phyloP scores from a whole-genome alignment of 2,888 invertebrate genomes.

The Leptinotarsa rubiginosa region DNA sequence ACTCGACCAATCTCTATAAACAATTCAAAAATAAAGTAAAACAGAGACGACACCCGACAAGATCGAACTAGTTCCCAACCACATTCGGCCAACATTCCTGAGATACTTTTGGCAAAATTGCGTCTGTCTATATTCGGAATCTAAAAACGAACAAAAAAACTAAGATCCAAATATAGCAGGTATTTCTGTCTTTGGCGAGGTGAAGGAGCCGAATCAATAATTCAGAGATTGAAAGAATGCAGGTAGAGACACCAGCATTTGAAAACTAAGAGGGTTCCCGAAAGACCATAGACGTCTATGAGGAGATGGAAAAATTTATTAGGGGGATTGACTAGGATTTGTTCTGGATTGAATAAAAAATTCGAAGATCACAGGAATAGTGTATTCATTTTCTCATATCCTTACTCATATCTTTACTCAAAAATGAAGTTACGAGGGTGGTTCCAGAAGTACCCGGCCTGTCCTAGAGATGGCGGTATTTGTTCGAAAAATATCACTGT shows the following conservation, averaged over 20 bases:
- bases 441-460: too few relatives aligned
- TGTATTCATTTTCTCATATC: too few relatives aligned
- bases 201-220: slow-evolving; percentile 33
- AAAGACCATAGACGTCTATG: slow-evolving; percentile 12
- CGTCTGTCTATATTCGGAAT: slow-evolving; percentile 32
- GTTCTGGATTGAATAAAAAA: not conserved
- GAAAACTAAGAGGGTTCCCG: slow-evolving; percentile 2
- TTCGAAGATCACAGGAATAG: too few relatives aligned
- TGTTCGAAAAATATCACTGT: too few relatives aligned
- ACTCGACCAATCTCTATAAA: not conserved
- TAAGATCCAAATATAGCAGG: slow-evolving; percentile 34
- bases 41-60: not conserved
- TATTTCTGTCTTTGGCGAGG: slow-evolving; percentile 40
- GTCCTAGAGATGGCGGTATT: too few relatives aligned
- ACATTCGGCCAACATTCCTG: slow-evolving; percentile 33
- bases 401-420: too few relatives aligned
- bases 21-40: slow-evolving; percentile 1
- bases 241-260: slow-evolving; percentile 29
- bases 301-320: not conserved
- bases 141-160: slow-evolving; percentile 35
- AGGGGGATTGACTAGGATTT: not conserved
- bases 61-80: slow-evolving; percentile 16
- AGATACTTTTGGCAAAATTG: slow-evolving; percentile 39
- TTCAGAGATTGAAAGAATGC: slow-evolving; percentile 33
- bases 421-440: too few relatives aligned